A percentile compares a stretch with the other conserved stretches of the same genome.
phyloP scores from a whole-genome alignment of 92 coral and sea anemone species.

The Porites cylindrica region DNA sequence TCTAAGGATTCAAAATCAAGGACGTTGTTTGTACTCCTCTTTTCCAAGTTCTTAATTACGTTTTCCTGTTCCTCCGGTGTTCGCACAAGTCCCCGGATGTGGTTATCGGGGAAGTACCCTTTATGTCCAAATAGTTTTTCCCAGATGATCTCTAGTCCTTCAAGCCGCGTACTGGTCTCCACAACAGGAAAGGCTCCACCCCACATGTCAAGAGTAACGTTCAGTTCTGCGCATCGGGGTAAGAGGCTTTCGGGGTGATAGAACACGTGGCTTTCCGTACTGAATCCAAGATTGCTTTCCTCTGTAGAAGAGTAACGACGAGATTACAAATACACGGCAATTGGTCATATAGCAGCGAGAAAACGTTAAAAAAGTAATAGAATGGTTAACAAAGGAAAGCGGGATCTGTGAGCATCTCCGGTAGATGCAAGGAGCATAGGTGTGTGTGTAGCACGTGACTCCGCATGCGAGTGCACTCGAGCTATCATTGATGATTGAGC shows the following conservation, averaged over 20 bases:
- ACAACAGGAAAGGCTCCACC: conserved; percentile 75
- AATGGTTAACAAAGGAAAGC: background rate
- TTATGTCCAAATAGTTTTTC: conserved; percentile 68
- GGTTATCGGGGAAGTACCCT: conserved; percentile 68
- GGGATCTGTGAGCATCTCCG: background rate
- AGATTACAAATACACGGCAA: no score
- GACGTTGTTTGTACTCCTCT: conserved; percentile 38
- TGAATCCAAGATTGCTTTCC: conserved; percentile 63
- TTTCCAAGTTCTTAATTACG: background rate
- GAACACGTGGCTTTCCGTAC: conserved; percentile 55
- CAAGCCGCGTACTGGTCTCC: conserved; percentile 68
- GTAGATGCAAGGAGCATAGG: no score
- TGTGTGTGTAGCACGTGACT: background rate
- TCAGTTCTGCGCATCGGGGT: conserved; percentile 69
- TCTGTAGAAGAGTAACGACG: conserved; percentile 30
- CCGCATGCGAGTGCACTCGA: background rate
- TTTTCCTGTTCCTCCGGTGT: conserved; percentile 24
- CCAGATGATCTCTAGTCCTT: conserved; percentile 71
- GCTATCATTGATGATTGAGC: no score
- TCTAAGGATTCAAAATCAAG: conserved; percentile 55
- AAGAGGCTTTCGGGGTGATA: conserved; percentile 78
- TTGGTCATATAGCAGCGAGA: background rate
- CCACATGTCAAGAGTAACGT: conserved; percentile 68
- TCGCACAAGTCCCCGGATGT: conserved; percentile 33
- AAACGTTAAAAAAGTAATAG: background rate